Evolutionary conservation across 2,797 vertebrate species (phyloP), one percentile per base, ranked within the genome.

Genomic region (Neosilurus hyrtlii): DNA sequence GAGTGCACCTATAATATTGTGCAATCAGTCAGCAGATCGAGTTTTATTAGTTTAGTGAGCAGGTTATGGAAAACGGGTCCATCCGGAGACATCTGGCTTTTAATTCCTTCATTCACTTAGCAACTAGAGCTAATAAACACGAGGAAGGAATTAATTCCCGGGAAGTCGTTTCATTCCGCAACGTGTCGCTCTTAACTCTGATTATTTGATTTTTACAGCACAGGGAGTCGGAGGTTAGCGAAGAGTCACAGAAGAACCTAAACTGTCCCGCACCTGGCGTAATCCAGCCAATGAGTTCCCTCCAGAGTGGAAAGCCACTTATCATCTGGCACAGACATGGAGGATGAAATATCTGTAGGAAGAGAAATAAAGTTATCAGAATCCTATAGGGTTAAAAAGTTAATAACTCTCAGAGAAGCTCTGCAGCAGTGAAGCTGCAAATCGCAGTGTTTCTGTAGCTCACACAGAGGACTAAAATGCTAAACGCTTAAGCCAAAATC

Each of bases 241-340:
- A 20, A 7, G 37, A 37, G 51, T 37, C 52, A 11, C 10, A 15
- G 26, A 30, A 2, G 54, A 15, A n/a, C 5, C 59, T 1, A 35
- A 57, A 4, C 26, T 9, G 18, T 35, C 56, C 37, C 7, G 1
- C 94, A 99, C 97, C 96, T 95, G 65, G 93, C 92, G 0, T 96
- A 95, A 73, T 99, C 96, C 57, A 98, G 88, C 97, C 97, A 99
- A 76, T 87, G 96, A 0, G 96, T 98, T 67, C 92, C 94, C 87
- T 98, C 97, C 92, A 99, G 91, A 2, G 95, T 95, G 0, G 97
- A 98, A 15, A 99, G 92, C 97, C 97, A 99, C 86, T 96, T 98
- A 83, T 98, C 97, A 79, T 98, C 97, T 0, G 93, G 91, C 8
- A 94, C 92, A 0, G 94, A 92, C 80, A 93, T 91, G 0, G 95